These are phyloP conservation scores for Neodiprion fabricii DNA, from an alignment of 1,140 invertebrate species.

Conservation along the genomic window DNA sequence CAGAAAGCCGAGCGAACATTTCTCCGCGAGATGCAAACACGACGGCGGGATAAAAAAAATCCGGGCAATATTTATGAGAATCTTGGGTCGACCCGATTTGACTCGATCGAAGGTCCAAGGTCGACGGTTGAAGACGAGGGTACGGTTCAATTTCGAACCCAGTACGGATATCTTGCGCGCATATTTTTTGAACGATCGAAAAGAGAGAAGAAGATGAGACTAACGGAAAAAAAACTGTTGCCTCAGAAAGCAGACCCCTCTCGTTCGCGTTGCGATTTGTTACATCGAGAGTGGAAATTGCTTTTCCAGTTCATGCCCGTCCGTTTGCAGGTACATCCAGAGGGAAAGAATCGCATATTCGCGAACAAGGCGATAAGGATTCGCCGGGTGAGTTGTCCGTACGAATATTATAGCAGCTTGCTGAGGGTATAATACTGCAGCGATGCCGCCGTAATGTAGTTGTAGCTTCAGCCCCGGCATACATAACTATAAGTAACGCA, in stretches of 20 bases:
- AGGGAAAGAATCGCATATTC: background rate
- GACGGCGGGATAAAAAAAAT: background rate
- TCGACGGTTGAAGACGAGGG: constrained; percentile 1
- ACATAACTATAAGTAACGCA: constrained; percentile 7
- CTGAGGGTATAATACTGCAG: background rate
- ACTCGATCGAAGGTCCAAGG: background rate
- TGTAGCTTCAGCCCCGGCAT: background rate
- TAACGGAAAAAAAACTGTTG: no score
- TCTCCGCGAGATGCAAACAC: background rate
- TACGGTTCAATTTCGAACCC: background rate
- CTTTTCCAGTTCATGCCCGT: no score
- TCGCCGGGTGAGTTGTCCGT: background rate
- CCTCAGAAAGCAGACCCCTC: no score
- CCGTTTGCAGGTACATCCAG: no score
- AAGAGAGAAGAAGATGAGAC: background rate
- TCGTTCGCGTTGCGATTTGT: background rate
- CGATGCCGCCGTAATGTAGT: background rate
- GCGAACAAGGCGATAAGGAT: background rate
- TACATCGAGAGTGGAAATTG: background rate
- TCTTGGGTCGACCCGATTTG: background rate
- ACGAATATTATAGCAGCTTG: background rate
- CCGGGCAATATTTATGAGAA: constrained; percentile 1
- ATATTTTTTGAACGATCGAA: background rate
- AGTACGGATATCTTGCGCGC: background rate
- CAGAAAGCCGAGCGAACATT: background rate